phyloP scores from a whole-genome alignment of 2,113 vertebrate genomes.

The Sphyrna mokarran region DNA sequence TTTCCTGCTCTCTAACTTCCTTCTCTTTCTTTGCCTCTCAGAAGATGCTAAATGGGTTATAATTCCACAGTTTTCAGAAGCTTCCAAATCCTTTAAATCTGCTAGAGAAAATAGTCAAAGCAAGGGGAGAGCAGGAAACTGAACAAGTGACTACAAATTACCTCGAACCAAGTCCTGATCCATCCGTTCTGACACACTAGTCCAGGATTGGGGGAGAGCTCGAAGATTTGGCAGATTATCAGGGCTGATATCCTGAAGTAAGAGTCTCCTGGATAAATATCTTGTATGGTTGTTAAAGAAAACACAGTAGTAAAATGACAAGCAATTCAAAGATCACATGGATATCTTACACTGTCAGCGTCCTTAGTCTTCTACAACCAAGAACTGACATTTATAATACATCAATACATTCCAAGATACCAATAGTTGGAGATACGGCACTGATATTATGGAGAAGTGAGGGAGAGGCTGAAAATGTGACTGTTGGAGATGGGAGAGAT shows the following conservation, averaged over 20 bases:
- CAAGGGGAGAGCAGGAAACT: neutral
- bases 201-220: slow-evolving; percentile 64
- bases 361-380: neutral
- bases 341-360: neutral
- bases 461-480: neutral
- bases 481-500: neutral
- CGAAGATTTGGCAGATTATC: slow-evolving; percentile 57
- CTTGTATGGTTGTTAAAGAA: slow-evolving; percentile 51
- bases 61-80: neutral
- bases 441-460: neutral
- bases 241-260: slow-evolving; percentile 57
- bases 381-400: neutral
- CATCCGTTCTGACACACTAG: slow-evolving; percentile 50
- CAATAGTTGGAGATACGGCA: neutral
- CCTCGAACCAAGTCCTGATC: slow-evolving; percentile 60
- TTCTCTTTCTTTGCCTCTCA: neutral
- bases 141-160: slow-evolving; percentile 44
- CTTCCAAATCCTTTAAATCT: neutral
- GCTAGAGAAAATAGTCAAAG: neutral
- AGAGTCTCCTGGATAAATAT: slow-evolving; percentile 63
- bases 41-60: neutral
- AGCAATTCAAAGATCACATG: neutral
- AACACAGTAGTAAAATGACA: neutral
- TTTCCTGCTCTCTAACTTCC: neutral
- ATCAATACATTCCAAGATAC: too few species aligned